Percentiles rank a stretch among this genome's conserved stretches.
phyloP scores from a whole-genome alignment of 2,888 invertebrate species.

The Parelbella ahira region DNA sequence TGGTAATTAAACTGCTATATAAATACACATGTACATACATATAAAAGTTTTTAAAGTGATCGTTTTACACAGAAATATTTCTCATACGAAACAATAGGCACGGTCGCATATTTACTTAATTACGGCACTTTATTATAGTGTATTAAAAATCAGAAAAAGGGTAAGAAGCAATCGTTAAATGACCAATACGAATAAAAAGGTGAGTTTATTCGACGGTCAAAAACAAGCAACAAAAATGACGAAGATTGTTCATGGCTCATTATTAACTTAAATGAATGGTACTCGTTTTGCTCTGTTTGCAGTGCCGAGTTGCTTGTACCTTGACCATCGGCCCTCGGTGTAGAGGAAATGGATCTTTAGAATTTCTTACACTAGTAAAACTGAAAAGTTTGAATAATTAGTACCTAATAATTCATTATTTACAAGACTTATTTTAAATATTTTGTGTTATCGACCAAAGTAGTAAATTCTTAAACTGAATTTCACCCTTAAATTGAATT shows the following conservation, averaged over 20 bases:
- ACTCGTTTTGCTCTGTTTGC: constrained; percentile 45
- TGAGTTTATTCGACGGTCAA: constrained; percentile 52
- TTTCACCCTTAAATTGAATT: no score
- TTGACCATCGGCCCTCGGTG: constrained; percentile 14
- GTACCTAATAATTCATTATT: no score
- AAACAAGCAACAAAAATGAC: constrained; percentile 63
- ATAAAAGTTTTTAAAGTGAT: no score
- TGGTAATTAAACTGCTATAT: no score
- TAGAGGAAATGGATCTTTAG: constrained; percentile 4
- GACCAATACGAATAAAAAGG: constrained; percentile 60
- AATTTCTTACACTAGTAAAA: no score
- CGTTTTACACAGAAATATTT: constrained; percentile 18
- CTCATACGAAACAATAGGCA: constrained; percentile 32
- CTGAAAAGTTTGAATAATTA: no score
- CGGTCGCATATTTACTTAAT: constrained; percentile 50
- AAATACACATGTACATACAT: no score
- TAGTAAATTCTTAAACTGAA: no score
- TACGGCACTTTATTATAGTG: constrained; percentile 62
- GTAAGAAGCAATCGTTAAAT: constrained; percentile 56
- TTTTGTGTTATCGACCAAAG: no score
- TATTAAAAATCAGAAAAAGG: constrained; percentile 58
- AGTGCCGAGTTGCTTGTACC: constrained; percentile 21
- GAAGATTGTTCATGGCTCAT: constrained; percentile 74
- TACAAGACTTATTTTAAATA: no score
- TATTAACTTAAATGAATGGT: constrained; percentile 67